These are phyloP conservation scores for Platycheirus rosarum DNA, from an alignment of 2,888 invertebrate species.

Conservation along the genomic window DNA sequence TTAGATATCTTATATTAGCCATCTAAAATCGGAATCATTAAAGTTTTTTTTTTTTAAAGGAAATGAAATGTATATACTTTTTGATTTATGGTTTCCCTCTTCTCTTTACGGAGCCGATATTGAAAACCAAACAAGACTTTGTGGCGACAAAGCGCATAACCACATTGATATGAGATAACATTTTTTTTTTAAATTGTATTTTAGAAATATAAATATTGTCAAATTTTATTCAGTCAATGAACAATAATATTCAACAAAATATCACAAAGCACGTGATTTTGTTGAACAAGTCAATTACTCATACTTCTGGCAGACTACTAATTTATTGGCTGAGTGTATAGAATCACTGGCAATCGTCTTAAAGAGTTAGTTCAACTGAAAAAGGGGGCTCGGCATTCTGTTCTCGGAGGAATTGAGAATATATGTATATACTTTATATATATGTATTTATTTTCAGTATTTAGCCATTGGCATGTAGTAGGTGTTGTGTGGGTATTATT, in stretches of 20 bases:
- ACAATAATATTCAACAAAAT: constrained; percentile 5
- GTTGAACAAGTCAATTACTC: constrained; percentile 62
- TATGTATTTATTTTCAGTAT: constrained; percentile 21
- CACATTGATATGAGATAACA: constrained; percentile 52
- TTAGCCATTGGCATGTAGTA: constrained; percentile 30
- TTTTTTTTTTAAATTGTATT: constrained; percentile 64
- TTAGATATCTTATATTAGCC: constrained; percentile 35
- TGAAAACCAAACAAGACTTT: constrained; percentile 51
- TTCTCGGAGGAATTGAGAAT: constrained; percentile 23
- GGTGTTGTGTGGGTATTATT: constrained; percentile 21
- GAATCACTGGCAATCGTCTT: constrained; percentile 16
- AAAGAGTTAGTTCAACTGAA: constrained; percentile 26
- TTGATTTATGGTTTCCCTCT: constrained; percentile 40
- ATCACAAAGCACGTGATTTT: constrained; percentile 62
- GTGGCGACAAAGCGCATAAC: constrained; percentile 17
- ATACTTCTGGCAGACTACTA: constrained; percentile 47
- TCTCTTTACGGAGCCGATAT: constrained; percentile 13
- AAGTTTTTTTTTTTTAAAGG: constrained; percentile 35
- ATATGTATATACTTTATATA: too few relatives aligned
- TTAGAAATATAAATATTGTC: constrained; percentile 38
- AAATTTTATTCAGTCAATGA: constrained; percentile 34
- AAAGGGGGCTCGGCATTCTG: constrained; percentile 66
- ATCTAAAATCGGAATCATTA: constrained; percentile 41
- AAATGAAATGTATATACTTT: constrained; percentile 19
- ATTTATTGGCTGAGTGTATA: constrained; percentile 56